Conservation (phyloP, 2,113 vertebrate genomes). For the Lipotes vexillifer region DNA sequence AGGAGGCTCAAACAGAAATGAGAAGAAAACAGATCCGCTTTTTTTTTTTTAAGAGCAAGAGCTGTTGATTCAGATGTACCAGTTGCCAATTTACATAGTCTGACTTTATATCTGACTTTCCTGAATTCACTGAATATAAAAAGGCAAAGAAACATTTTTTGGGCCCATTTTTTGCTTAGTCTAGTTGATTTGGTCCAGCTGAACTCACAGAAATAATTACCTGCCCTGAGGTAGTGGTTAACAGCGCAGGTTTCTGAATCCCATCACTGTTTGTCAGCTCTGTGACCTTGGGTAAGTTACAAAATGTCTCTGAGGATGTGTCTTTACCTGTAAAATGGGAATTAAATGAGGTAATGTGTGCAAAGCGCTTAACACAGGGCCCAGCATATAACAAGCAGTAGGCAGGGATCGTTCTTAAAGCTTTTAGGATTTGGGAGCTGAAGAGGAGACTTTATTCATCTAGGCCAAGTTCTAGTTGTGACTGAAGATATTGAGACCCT, state of each 20-base stretch:
- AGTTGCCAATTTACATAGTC: slow-evolving; percentile 2
- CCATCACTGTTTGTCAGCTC: not conserved
- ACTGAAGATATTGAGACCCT: not conserved
- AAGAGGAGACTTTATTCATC: not conserved
- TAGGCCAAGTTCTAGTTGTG: not conserved
- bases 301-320: not conserved
- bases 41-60: not conserved
- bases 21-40: not conserved
- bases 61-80: slow-evolving; percentile 13
- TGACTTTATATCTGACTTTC: not conserved
- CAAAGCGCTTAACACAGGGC: not conserved
- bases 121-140: slow-evolving; percentile 13
- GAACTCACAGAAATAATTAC: not conserved
- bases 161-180: not conserved
- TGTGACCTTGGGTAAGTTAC: not conserved
- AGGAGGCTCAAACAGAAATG: not conserved
- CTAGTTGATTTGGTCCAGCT: not conserved
- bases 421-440: not conserved
- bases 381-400: not conserved
- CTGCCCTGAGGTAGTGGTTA: not conserved
- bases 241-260: not conserved
- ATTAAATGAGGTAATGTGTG: not conserved
- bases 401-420: not conserved
- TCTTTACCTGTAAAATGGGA: not conserved
- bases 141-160: not conserved